A percentile compares a stretch with the other conserved stretches of the same genome.
Conservation (phyloP, 2,888 invertebrate species). For the Dynastes hyllus region DNA sequence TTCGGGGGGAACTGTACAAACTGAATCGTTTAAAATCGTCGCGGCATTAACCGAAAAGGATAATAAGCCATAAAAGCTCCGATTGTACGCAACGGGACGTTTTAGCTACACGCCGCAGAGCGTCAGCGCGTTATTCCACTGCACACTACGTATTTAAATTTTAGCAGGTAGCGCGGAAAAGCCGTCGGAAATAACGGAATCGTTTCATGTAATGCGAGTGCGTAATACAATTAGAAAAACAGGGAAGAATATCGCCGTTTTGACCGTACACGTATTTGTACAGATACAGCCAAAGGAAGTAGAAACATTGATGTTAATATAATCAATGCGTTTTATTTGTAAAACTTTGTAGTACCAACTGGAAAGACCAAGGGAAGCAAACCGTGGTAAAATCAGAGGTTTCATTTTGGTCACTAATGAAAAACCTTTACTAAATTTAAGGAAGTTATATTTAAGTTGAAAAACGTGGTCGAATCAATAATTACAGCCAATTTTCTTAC, state of each 20-base stretch:
- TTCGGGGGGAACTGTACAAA: not conserved
- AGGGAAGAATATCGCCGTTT: not conserved
- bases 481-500: too few species aligned
- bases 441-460: too few species aligned
- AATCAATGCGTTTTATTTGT: too few species aligned
- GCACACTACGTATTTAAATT: not conserved
- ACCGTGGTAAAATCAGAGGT: too few species aligned
- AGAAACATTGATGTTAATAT: too few species aligned
- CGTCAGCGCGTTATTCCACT: not conserved
- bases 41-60: conserved; percentile 11
- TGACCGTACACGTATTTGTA: not conserved
- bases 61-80: conserved; percentile 23
- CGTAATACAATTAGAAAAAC: conserved; percentile 19
- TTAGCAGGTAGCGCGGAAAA: not conserved
- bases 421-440: too few species aligned
- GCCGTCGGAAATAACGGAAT: not conserved
- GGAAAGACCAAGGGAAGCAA: too few species aligned
- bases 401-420: too few species aligned
- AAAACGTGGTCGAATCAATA: too few species aligned
- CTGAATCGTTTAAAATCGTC: conserved; percentile 17
- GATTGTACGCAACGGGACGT: not conserved
- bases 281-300: too few species aligned
- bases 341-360: too few species aligned
- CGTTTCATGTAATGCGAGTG: too few species aligned
- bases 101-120: not conserved